Conservation (phyloP, 2,113 vertebrate species). For the Haemorhous mexicanus region DNA sequence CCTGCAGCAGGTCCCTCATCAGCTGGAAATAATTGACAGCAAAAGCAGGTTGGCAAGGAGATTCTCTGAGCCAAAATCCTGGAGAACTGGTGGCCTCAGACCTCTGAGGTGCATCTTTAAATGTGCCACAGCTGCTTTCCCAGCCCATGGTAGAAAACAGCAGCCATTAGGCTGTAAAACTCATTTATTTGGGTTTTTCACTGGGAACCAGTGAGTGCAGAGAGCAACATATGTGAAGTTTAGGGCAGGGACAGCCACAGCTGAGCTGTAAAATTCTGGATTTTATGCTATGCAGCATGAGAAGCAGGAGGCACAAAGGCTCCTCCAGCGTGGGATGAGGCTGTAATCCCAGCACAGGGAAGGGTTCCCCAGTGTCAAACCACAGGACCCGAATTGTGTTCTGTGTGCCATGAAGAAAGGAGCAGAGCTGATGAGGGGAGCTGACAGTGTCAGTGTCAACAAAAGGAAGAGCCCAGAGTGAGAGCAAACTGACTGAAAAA, state of each 20-base stretch:
- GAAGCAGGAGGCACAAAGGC: background rate
- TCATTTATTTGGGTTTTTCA: background rate
- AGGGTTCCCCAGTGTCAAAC: background rate
- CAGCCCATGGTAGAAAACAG: background rate
- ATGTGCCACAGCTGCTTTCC: background rate
- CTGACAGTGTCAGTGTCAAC: conserved; percentile 50
- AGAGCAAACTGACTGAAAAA: conserved; percentile 62
- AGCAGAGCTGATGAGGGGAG: conserved; percentile 14
- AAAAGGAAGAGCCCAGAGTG: conserved; percentile 53
- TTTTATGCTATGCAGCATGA: background rate
- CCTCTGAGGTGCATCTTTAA: background rate
- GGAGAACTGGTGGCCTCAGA: background rate
- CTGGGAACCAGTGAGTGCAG: background rate
- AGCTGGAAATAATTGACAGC: background rate
- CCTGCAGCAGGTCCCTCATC: background rate
- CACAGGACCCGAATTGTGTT: background rate
- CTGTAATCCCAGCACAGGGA: background rate
- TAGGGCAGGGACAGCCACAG: background rate
- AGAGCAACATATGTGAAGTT: background rate
- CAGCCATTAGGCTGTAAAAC: background rate
- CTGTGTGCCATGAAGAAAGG: background rate
- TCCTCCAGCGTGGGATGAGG: background rate
- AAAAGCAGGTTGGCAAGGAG: background rate
- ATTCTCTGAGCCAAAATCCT: background rate
- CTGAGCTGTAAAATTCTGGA: background rate